These are phyloP conservation scores for Urocolius indicus DNA, from an alignment of 2,113 vertebrate species.

Conservation along the genomic window DNA sequence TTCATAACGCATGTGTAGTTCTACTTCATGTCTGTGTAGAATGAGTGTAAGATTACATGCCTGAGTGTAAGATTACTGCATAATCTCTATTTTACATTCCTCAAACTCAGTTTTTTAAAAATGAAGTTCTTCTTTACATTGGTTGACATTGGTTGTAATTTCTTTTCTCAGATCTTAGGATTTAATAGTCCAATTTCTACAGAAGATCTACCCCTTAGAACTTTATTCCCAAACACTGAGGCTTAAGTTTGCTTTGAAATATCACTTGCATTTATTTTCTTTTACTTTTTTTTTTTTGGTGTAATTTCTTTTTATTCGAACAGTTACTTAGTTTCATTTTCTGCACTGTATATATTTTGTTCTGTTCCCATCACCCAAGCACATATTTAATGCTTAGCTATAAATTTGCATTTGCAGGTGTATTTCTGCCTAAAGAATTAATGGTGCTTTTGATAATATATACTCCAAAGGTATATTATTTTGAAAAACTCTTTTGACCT, in stretches of 20 bases:
- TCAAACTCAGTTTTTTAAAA: not conserved
- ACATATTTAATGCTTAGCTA: slow-evolving; percentile 37
- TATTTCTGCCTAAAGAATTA: slow-evolving; percentile 60
- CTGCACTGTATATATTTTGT: slow-evolving; percentile 21
- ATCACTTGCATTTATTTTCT: not conserved
- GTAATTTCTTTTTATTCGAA: not conserved
- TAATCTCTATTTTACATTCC: not conserved
- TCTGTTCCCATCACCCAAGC: slow-evolving; percentile 33
- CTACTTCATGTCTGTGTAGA: not conserved
- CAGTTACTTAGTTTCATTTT: slow-evolving; percentile 5
- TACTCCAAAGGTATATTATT: slow-evolving; percentile 54
- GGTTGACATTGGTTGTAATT: not conserved
- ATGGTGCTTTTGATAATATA: slow-evolving; percentile 52
- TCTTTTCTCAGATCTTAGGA: not conserved
- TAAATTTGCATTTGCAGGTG: slow-evolving; percentile 57
- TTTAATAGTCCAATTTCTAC: not conserved
- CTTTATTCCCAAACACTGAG: not conserved
- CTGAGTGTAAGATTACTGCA: not conserved
- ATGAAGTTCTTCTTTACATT: not conserved
- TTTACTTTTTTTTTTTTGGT: not conserved
- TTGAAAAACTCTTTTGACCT: slow-evolving; percentile 61
- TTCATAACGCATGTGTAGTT: not conserved
- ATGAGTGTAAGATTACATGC: not conserved
- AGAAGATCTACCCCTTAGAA: not conserved
- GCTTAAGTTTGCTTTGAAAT: not conserved